Evolutionary conservation across 2,113 vertebrate species (phyloP), one percentile per base, ranked within the genome.

Genomic region (Lamprologus tigripictilis): DNA sequence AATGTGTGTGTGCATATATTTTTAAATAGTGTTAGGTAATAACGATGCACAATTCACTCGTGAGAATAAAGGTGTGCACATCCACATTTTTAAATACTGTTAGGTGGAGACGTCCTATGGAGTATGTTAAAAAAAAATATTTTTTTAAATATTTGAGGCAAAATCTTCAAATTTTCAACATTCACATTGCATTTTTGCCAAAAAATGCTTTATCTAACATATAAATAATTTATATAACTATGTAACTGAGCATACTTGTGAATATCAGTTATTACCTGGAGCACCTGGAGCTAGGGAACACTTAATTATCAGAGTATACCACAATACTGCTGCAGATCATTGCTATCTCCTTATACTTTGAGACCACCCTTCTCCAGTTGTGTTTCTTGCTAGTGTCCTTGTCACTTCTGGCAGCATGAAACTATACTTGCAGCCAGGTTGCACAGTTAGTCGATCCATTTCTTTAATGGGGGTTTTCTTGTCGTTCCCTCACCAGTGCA

Each of bases 81-180:
- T 63, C 9, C 31, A 63, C 28, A n/a, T 63, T 63, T 63, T 63
- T 3, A 63, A 63, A 35, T 19, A 63, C 9, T n/a, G 58, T 35
- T 35, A 63, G 9, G 31, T 63, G 58, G 3, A 33, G 58, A 63
- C 1, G 9, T 35, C 9, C 58, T 35, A 35, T n/a, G 61, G 1
- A 66, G 61, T n/a, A 12, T 37, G 1, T 37, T 66, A 2, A 35
- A 66, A 33, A 33, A 61, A 7, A 5, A 0, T 0, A 0, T 1
- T 12, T 63, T 35, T 66, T 37, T 1, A 2, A 37, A 37, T 66
- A 37, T 5, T 66, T 35, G 17, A 66, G 61, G 61, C 19, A 66
- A 66, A 66, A 66, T 66, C 19, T 63, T 63, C 9, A 19, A 7
- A 35, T 63, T 63, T 61, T 61, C 28, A 61, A 61, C 58, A 33